These are phyloP conservation scores for Leucopternis melanops DNA, from an alignment of 2,113 vertebrate genomes.

Conservation along the genomic window DNA sequence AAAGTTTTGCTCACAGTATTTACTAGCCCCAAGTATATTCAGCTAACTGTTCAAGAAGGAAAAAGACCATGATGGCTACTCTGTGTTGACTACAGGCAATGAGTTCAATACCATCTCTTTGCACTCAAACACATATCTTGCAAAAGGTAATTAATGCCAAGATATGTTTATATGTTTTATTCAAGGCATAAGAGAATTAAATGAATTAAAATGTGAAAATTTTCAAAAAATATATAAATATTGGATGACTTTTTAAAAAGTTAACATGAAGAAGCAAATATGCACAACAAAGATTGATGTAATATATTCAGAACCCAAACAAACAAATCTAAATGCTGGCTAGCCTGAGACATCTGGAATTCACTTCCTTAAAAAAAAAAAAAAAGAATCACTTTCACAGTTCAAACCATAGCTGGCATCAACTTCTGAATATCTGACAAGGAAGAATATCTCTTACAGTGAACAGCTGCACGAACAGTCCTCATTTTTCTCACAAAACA, in stretches of 20 bases:
- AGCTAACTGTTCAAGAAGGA: background rate
- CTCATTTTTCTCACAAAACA: slow-evolving; percentile 2
- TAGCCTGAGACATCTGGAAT: slow-evolving; percentile 31
- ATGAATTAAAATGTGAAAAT: background rate
- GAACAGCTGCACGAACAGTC: slow-evolving; percentile 3
- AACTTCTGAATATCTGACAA: background rate
- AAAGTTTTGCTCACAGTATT: background rate
- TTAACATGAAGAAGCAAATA: background rate
- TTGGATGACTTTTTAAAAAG: background rate
- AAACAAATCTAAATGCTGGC: slow-evolving; percentile 30
- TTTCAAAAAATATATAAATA: background rate
- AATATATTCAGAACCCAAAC: slow-evolving; percentile 19
- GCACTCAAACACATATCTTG: background rate
- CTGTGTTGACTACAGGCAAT: background rate
- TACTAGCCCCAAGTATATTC: background rate
- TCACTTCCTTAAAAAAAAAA: background rate
- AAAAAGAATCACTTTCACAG: slow-evolving; percentile 8
- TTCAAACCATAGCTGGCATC: slow-evolving; percentile 16
- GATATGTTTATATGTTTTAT: background rate
- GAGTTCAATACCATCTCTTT: background rate
- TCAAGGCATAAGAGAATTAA: background rate
- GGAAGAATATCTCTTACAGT: background rate
- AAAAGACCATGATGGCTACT: background rate
- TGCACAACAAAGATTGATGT: background rate
- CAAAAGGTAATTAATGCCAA: background rate